Evolutionary conservation across 2,888 invertebrate genomes (phyloP).

Genomic region (Sepiola atlantica): DNA sequence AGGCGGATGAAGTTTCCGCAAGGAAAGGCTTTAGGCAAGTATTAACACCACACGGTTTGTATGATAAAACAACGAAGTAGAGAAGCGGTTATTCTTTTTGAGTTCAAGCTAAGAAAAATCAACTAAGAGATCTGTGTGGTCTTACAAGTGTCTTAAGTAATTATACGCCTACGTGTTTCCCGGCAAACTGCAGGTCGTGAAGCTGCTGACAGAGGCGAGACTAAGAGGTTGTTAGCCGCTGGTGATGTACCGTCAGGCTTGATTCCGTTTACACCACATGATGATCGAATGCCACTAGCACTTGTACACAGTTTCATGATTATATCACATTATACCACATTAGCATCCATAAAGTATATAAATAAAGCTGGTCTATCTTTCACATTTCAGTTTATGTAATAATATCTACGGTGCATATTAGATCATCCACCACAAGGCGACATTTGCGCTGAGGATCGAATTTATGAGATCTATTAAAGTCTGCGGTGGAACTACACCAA

Average conservation of each 20-base stretch:
- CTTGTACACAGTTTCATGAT: background rate
- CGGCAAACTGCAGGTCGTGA: slow-evolving; percentile 34
- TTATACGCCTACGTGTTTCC: slow-evolving; percentile 41
- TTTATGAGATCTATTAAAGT: no score
- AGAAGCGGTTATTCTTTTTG: background rate
- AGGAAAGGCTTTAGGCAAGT: slow-evolving; percentile 34
- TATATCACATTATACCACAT: background rate
- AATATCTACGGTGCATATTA: background rate
- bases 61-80: background rate
- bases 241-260: background rate
- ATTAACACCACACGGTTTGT: background rate
- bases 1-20: background rate
- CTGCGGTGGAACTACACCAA: no score
- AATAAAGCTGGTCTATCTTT: background rate
- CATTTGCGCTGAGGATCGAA: no score
- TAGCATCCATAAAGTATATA: slow-evolving; percentile 16
- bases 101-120: slow-evolving; percentile 6
- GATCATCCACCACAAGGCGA: no score
- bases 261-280: background rate
- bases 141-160: slow-evolving; percentile 45
- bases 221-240: slow-evolving; percentile 39
- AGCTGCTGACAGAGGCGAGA: slow-evolving; percentile 36
- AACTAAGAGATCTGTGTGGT: slow-evolving; percentile 36
- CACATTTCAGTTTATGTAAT: background rate
- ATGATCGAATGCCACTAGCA: background rate